Percentiles rank a stretch among this genome's conserved stretches.
Conservation (phyloP, 1,140 invertebrate genomes). For the Sinella curviseta region DNA sequence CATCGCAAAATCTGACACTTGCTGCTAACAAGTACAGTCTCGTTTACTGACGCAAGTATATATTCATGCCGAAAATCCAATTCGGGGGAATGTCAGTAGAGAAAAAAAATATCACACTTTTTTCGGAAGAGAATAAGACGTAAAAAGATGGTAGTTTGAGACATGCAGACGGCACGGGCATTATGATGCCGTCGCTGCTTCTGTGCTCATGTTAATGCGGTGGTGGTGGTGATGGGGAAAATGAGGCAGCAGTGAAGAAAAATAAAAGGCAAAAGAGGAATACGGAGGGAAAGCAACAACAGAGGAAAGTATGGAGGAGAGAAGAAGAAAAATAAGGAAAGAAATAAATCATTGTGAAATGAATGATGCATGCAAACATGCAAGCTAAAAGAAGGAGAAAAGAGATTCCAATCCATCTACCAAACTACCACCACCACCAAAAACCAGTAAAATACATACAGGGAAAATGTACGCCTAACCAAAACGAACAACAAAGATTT, state of each 20-base stretch:
- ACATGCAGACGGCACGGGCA: too few relatives aligned
- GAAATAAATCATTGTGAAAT: conserved; percentile 43
- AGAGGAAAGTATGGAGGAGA: not conserved
- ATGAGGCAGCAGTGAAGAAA: too few relatives aligned
- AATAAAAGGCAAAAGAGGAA: not conserved
- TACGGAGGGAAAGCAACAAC: not conserved
- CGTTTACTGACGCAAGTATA: too few relatives aligned
- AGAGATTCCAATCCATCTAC: not conserved
- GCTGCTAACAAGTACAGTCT: too few relatives aligned
- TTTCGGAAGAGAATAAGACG: too few relatives aligned
- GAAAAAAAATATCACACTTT: too few relatives aligned
- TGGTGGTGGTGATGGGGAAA: conserved; percentile 12
- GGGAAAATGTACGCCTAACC: not conserved
- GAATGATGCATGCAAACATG: conserved; percentile 40
- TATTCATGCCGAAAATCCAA: too few relatives aligned
- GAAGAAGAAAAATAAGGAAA: conserved; percentile 21
- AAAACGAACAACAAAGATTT: not conserved
- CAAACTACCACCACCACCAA: not conserved
- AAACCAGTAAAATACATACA: not conserved
- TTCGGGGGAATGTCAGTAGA: too few relatives aligned
- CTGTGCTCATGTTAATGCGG: not conserved
- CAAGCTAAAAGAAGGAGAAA: conserved; percentile 26
- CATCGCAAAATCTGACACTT: too few relatives aligned
- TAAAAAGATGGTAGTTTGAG: too few relatives aligned
- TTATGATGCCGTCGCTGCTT: too few relatives aligned